These are phyloP conservation scores for Scophthalmus maximus DNA, from an alignment of 2,113 vertebrate species.

Conservation along the genomic window DNA sequence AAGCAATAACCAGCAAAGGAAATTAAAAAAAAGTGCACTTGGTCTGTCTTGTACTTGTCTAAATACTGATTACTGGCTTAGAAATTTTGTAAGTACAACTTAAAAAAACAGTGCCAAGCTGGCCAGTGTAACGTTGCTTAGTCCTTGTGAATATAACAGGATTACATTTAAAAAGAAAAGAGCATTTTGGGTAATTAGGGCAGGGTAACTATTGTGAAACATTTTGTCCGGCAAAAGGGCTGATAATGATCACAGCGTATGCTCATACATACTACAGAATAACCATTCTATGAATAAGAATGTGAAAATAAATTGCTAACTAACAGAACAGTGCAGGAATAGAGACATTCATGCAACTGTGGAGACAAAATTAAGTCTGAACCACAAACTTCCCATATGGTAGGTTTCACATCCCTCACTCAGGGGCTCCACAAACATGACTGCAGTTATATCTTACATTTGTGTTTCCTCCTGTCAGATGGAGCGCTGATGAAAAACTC, in stretches of 20 bases:
- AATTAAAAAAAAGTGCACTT: background rate
- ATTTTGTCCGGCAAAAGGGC: conserved; percentile 9
- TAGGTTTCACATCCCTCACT: conserved; percentile 1
- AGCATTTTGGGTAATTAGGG: conserved; percentile 58
- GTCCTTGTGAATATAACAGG: conserved; percentile 44
- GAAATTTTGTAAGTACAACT: background rate
- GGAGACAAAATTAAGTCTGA: background rate
- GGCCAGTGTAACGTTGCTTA: conserved; percentile 16
- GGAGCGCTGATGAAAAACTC: conserved; percentile 17
- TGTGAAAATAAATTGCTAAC: background rate
- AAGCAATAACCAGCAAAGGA: background rate
- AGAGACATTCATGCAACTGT: background rate
- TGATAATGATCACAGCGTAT: conserved; percentile 3
- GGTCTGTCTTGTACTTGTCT: conserved; percentile 7
- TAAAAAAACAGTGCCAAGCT: conserved; percentile 24
- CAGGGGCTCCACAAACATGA: conserved; percentile 6
- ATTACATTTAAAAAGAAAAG: conserved; percentile 59
- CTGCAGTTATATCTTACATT: background rate
- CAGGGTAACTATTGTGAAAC: conserved; percentile 62
- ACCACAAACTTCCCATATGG: conserved; percentile 41
- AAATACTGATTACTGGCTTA: conserved; percentile 16
- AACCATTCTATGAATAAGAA: background rate
- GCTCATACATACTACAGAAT: conserved; percentile 9
- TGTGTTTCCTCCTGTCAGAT: conserved; percentile 42
- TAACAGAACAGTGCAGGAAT: background rate